Evolutionary conservation across 2,888 invertebrate genomes (phyloP), one percentile per base, ranked within the genome.

Genomic region (Leptinotarsa tumamoca): DNA sequence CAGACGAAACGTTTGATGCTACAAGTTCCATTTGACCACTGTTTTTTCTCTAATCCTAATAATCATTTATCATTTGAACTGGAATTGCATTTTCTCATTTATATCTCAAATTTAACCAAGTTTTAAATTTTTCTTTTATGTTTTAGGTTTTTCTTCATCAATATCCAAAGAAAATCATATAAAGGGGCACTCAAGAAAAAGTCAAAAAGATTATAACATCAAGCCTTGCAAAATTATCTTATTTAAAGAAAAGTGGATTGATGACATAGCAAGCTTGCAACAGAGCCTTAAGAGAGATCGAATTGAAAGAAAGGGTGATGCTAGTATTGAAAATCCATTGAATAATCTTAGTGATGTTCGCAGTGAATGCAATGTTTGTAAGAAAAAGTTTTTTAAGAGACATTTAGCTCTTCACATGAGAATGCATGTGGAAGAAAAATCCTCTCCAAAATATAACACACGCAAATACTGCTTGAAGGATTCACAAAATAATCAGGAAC

Each of bases 321-420:
- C 43, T 43, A 43, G 43, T 10, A 43, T 10, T 43, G 43, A 43
- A 43, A 43, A 43, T 43, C 2, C 5, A 10, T 43, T 43, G 10
- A 43, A 43, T 4, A 18, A 18, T 18, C 18, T 13, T 54, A 54
- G 54, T 18, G 3, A 1, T 7, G 13, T 18, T 54, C 18, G n/a
- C 54, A 54, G 18, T 14, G 27, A 61, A 75, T 92, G 92, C 85
- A 87, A 90, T 78, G 89, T 89, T 85, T 92, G 92, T 86, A 90
- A 90, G n/a, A 91, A 91, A 85, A 71, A 71, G 27, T 63, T 63
- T 17, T 63, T 18, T n/a, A n/a, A 51, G n/a, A 61, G 43, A 49
- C 51, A 71, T 27, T 52, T 71, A n/a, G n/a, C 18, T 23, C 21
- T 21, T 15, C 71, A 71, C 49, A 21, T 50, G 18, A 51, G 43